Conservation (phyloP, 2,888 invertebrate species). For the Dascillus cervinus region DNA sequence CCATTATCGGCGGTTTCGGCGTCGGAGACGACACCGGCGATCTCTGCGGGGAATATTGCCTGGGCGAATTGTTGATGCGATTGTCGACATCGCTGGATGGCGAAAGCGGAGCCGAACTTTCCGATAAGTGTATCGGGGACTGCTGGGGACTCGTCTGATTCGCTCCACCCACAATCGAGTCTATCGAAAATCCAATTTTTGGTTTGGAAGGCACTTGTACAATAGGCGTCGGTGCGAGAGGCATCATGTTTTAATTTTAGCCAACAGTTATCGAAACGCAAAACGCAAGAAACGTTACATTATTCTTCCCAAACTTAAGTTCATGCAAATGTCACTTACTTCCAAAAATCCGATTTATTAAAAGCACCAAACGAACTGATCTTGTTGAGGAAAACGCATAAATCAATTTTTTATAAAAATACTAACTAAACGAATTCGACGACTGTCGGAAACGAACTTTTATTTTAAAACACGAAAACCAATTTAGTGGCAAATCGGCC, state of each 20-base stretch:
- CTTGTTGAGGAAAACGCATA: no score
- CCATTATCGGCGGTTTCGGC: constrained; percentile 48
- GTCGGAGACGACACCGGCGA: constrained; percentile 48
- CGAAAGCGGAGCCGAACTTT: constrained; percentile 45
- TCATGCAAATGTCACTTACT: no score
- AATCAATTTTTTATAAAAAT: no score
- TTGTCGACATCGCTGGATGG: constrained; percentile 43
- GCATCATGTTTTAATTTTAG: constrained; percentile 71
- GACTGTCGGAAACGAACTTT: no score
- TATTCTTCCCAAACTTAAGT: no score
- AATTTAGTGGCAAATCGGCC: no score
- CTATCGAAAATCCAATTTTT: constrained; percentile 91
- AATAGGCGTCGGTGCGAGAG: constrained; percentile 89
- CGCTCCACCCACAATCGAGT: constrained; percentile 79
- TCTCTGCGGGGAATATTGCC: constrained; percentile 30
- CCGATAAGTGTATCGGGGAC: constrained; percentile 47
- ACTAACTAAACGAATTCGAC: no score
- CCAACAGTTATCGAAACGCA: no score
- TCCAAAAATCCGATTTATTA: no score
- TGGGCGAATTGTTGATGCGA: constrained; percentile 15
- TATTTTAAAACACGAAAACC: no score
- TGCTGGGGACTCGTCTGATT: constrained; percentile 35
- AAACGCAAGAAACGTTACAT: no score
- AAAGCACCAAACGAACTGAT: no score
- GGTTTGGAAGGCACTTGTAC: constrained; percentile 87